A percentile compares a stretch with the other conserved stretches of the same genome.
Evolutionary conservation across 2,888 invertebrate species (phyloP).

Genomic region (Agrotis ipsilon): DNA sequence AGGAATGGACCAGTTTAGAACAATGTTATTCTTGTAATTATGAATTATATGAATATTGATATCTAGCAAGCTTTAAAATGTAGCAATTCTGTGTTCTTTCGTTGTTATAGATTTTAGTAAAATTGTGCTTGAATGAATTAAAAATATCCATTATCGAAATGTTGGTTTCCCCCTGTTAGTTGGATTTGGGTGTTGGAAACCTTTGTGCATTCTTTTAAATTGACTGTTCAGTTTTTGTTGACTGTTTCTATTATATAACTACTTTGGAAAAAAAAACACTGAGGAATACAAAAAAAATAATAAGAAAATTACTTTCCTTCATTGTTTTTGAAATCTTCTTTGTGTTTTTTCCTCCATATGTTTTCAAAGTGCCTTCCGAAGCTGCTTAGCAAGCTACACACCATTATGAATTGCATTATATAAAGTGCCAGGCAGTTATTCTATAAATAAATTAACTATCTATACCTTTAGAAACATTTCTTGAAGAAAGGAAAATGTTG

Average conservation of each 20-base stretch:
- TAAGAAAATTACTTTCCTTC: background rate
- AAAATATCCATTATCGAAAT: constrained; percentile 1
- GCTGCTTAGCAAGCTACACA: constrained; percentile 34
- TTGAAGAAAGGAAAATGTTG: background rate
- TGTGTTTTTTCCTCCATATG: background rate
- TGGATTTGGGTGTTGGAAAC: background rate
- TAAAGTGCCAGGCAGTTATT: constrained; percentile 9
- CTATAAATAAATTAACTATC: constrained; percentile 9
- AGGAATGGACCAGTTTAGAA: constrained; percentile 48
- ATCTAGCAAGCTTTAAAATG: constrained; percentile 43
- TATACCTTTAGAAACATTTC: background rate
- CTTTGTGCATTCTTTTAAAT: background rate
- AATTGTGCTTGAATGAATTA: constrained; percentile 14
- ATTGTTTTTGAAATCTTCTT: background rate
- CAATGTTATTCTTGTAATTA: constrained; percentile 49
- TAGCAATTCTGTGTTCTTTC: constrained; percentile 43
- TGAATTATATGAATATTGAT: constrained; percentile 23
- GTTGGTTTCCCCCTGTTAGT: background rate
- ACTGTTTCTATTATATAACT: background rate
- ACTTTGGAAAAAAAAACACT: background rate
- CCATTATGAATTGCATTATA: constrained; percentile 7
- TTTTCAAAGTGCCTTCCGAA: constrained; percentile 50
- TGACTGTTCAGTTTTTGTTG: background rate
- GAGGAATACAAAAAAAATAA: background rate
- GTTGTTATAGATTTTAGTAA: constrained; percentile 29